A percentile compares a stretch with the other conserved stretches of the same genome.
Evolutionary conservation across 2,888 invertebrate genomes (phyloP).

Genomic region (Molanna angustata): DNA sequence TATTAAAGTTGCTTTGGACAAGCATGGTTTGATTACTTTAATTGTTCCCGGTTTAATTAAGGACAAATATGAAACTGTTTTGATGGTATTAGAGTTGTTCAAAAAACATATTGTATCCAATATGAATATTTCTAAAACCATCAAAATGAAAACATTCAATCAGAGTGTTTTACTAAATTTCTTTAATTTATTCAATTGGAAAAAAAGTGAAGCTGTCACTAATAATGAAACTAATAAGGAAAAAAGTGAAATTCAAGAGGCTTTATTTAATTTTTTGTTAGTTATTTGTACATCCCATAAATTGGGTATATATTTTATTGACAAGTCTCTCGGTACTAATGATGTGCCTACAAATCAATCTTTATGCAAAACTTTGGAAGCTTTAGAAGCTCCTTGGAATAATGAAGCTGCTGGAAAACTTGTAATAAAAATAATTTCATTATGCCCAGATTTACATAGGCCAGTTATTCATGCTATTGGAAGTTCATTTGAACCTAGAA

Average conservation of each 20-base stretch:
- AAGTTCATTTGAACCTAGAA: slow-evolving; percentile 59
- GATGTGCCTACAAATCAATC: slow-evolving; percentile 59
- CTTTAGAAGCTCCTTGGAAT: slow-evolving; percentile 67
- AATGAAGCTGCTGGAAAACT: slow-evolving; percentile 62
- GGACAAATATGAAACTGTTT: slow-evolving; percentile 64
- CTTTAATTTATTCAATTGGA: slow-evolving; percentile 71
- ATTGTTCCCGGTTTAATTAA: slow-evolving; percentile 63
- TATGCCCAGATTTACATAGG: slow-evolving; percentile 71
- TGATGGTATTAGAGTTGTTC: slow-evolving; percentile 64
- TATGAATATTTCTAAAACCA: slow-evolving; percentile 64
- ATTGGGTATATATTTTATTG: slow-evolving; percentile 73
- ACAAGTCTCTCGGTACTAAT: slow-evolving; percentile 61
- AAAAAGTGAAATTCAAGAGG: slow-evolving; percentile 50
- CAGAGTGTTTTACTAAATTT: slow-evolving; percentile 65
- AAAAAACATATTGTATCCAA: slow-evolving; percentile 68
- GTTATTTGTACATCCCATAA: slow-evolving; percentile 73
- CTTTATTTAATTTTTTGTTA: slow-evolving; percentile 68
- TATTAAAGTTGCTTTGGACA: slow-evolving; percentile 68
- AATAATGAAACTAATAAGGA: slow-evolving; percentile 41
- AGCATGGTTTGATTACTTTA: slow-evolving; percentile 60
- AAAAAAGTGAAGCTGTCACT: slow-evolving; percentile 45
- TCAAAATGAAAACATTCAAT: slow-evolving; percentile 69
- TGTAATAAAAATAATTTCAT: slow-evolving; percentile 60
- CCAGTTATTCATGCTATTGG: slow-evolving; percentile 59
- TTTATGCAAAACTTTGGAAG: slow-evolving; percentile 61